Evolutionary conservation across 1,140 invertebrate genomes (phyloP), one percentile per base, ranked within the genome.

Genomic region (Ridgeia piscesae): DNA sequence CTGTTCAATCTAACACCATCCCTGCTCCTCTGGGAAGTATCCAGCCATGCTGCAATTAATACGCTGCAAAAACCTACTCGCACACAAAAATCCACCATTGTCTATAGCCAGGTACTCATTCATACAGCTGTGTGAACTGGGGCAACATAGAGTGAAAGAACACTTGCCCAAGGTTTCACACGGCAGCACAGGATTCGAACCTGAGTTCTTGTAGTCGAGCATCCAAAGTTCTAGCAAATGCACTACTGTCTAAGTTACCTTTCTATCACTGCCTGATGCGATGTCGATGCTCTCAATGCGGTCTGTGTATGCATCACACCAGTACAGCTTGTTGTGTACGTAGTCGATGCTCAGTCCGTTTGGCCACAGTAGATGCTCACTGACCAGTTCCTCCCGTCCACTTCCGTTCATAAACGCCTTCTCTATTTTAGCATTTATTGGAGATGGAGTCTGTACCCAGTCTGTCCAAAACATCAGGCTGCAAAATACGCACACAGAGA

Each of bases 391-490:
- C 0, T 97, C 98, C 95, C 97, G 97, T 93, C 99, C 98, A 2
- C 98, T 98, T 27, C 98, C 98, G 89, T 97, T 97, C 93, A 99
- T 97, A 0, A 97, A 97, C 93, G 98, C 98, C 31, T 97, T 97
- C 95, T 97, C 98, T 50, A 99, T 97, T 0, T 98, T 99, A 92
- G 98, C 98, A 91, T 99, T 99, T 99, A 50, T 99, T 96, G 96
- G 98, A 0, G 98, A 98, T 1, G 99, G 99, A 96, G 99, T 98
- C 95, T 99, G 98, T 77, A 99, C 98, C 99, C 99, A 99, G 95
- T 99, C 99, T 0, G 98, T 99, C 98, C 98, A 99, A 95, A 94
- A 95, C 91, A 95, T 93, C 35, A 92, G 89, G 27, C 94, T 95
- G 58, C 6, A 50, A n/a, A 93, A 21, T 77, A 77, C 58, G 17